Percentiles rank a stretch among this genome's conserved stretches.
Evolutionary conservation across 2,113 vertebrate species (phyloP).

Genomic region (pig (Sus scrofa)): DNA sequence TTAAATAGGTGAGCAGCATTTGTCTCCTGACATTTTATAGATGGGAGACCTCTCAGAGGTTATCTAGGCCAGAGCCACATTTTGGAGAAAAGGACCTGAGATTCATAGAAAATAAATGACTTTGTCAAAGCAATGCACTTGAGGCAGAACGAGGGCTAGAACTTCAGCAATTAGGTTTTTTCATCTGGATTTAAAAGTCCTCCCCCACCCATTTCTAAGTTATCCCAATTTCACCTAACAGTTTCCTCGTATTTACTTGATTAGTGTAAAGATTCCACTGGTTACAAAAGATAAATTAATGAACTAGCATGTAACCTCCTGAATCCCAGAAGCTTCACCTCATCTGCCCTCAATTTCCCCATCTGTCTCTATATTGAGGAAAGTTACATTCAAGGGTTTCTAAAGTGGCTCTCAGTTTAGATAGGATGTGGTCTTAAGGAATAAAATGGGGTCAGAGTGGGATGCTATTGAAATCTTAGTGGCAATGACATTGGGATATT

Average conservation of each 20-base stretch:
- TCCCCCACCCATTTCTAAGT: not conserved
- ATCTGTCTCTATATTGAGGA: not conserved
- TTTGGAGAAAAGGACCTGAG: slow-evolving; percentile 41
- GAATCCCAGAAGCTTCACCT: not conserved
- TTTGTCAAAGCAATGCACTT: slow-evolving; percentile 4
- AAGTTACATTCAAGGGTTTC: not conserved
- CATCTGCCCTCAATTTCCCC: not conserved
- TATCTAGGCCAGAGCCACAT: slow-evolving; percentile 10
- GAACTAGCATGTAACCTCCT: not conserved
- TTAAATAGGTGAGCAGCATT: slow-evolving; percentile 33
- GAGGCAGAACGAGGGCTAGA: not conserved
- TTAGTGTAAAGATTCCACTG: not conserved
- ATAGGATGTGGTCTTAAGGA: not conserved
- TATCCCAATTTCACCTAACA: not conserved
- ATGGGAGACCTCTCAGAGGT: not conserved
- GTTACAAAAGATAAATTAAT: not conserved
- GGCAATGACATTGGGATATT: not conserved
- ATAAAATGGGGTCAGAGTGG: not conserved
- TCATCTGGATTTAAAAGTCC: not conserved
- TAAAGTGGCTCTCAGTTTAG: not conserved
- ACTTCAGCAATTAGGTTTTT: not conserved
- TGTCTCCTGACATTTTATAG: slow-evolving; percentile 40
- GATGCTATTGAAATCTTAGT: not conserved
- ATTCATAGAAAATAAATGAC: slow-evolving; percentile 19
- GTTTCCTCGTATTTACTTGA: not conserved